These are phyloP conservation scores for Phenganax marumi DNA, from an alignment of 92 coral and sea anemone genomes.

Conservation along the genomic window DNA sequence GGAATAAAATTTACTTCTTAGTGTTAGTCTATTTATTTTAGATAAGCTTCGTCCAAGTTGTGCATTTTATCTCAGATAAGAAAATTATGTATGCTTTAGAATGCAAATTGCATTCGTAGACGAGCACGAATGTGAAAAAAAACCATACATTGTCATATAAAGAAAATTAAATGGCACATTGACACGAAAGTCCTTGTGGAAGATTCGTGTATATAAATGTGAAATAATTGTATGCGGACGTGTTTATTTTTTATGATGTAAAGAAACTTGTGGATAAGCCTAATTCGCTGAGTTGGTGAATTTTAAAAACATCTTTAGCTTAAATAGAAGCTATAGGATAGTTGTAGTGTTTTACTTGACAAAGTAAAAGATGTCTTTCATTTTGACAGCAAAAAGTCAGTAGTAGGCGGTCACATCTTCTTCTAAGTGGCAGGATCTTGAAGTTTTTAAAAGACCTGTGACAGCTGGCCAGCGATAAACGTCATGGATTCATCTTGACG, in stretches of 20 bases:
- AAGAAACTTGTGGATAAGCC: no score
- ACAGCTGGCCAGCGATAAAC: slow-evolving; percentile 43
- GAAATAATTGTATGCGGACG: no score
- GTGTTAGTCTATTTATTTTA: background rate
- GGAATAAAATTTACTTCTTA: no score
- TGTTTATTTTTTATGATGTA: no score
- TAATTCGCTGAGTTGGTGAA: no score
- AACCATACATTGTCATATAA: no score
- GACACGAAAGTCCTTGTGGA: no score
- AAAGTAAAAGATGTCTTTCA: slow-evolving; percentile 7
- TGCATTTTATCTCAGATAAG: background rate
- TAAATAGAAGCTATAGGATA: background rate
- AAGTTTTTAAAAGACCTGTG: slow-evolving; percentile 38
- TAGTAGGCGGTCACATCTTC: slow-evolving; percentile 3
- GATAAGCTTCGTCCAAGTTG: slow-evolving; percentile 16
- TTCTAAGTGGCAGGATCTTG: background rate
- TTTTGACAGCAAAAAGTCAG: background rate
- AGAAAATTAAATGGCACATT: no score
- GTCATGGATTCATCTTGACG: slow-evolving; percentile 27
- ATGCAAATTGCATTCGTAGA: background rate
- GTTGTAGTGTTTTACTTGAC: background rate
- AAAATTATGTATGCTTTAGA: background rate
- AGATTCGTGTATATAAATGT: no score
- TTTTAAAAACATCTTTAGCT: background rate
- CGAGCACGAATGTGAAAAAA: no score